Percentiles rank a stretch among this genome's conserved stretches.
phyloP scores from a whole-genome alignment of 2,888 invertebrate genomes.

The Eupithecia dodoneata region DNA sequence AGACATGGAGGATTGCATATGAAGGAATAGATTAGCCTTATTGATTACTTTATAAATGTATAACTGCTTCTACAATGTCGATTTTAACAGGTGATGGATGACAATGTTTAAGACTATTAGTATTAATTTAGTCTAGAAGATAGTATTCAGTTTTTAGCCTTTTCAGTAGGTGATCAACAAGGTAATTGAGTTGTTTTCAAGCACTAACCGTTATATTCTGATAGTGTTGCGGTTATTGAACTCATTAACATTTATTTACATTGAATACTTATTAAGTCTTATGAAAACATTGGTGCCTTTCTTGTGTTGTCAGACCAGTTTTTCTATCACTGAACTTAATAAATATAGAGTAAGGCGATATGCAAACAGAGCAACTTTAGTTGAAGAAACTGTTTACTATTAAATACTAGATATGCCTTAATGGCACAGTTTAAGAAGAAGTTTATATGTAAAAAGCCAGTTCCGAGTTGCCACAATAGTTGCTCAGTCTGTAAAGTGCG shows the following conservation, averaged over 20 bases:
- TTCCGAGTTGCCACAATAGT: too few species aligned
- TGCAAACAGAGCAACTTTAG: too few species aligned
- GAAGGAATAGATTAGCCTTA: too few species aligned
- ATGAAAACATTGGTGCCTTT: background rate
- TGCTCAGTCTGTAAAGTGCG: too few species aligned
- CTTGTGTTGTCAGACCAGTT: background rate
- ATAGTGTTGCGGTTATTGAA: slow-evolving; percentile 1
- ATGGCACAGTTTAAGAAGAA: too few species aligned
- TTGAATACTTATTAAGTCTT: background rate
- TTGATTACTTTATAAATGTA: background rate
- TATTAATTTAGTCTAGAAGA: background rate
- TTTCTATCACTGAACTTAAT: background rate
- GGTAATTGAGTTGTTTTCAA: background rate
- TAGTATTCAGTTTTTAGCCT: background rate
- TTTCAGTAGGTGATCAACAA: background rate
- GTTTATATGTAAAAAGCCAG: too few species aligned
- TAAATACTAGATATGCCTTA: too few species aligned
- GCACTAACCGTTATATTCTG: background rate
- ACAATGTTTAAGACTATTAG: background rate
- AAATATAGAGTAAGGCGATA: background rate
- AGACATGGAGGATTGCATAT: background rate
- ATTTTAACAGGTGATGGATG: background rate
- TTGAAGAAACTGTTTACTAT: too few species aligned
- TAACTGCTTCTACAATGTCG: background rate
- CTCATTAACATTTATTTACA: background rate